Evolutionary conservation across 1,140 invertebrate species (phyloP).

Genomic region (Platorchestia sp.): DNA sequence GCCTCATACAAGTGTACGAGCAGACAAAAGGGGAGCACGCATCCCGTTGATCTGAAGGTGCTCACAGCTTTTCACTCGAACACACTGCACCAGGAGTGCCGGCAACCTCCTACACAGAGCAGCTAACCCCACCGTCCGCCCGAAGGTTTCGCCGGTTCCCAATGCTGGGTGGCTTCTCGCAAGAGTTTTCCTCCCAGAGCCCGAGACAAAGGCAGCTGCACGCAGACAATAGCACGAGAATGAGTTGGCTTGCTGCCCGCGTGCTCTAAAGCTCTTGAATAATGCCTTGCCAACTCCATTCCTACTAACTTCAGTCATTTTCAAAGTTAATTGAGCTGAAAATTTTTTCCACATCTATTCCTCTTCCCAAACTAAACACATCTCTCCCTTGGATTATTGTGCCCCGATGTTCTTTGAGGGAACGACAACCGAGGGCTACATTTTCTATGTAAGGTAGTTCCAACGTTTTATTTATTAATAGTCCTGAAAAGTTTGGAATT

Average conservation of each 20-base stretch:
- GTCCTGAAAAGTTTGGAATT: not conserved
- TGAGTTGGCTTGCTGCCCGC: not conserved
- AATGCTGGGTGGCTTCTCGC: not conserved
- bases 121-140: too few species aligned
- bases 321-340: not conserved
- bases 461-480: not conserved
- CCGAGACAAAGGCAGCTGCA: slow-evolving; percentile 9
- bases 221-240: slow-evolving; percentile 14
- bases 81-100: too few species aligned
- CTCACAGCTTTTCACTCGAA: not conserved
- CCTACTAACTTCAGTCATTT: not conserved
- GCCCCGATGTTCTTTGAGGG: not conserved
- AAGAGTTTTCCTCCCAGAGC: not conserved
- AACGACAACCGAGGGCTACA: not conserved
- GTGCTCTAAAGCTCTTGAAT: slow-evolving; percentile 25
- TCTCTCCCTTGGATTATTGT: not conserved
- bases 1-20: too few species aligned
- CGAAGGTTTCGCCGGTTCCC: not conserved
- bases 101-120: too few species aligned
- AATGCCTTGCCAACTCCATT: not conserved
- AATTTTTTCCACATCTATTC: not conserved
- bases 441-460: not conserved
- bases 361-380: not conserved
- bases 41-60: too few species aligned
- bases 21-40: too few species aligned